Evolutionary conservation across 2,888 invertebrate species (phyloP), one percentile per base, ranked within the genome.

Genomic region (Cryptus armator): DNA sequence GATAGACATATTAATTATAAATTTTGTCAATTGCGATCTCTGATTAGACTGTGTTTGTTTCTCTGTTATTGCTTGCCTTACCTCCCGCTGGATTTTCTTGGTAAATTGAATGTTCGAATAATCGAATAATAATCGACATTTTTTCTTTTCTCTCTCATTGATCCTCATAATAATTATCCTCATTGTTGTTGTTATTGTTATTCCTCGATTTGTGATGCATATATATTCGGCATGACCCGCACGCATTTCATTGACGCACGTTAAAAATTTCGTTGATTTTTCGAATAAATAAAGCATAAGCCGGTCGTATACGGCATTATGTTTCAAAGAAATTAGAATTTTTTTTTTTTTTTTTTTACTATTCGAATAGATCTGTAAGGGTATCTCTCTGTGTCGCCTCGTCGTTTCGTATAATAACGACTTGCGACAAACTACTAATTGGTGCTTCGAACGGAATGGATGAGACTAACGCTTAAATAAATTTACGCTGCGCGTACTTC

Each of bases 11-110:
- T 56, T 48, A 16, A 64, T 48, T 32, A 46, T 12, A 16, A 12
- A 51, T 51, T 71, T 87, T 87, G 87, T 82, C 85, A 90, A 89
- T 88, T 91, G 89, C 88, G 86, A 91, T 91, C 89, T 92, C 90
- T 92, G 92, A 93, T 87, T 90, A 91, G 91, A 92, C 89, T 91
- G 90, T 92, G 91, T 93, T 93, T 92, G 90, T 93, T 93, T 93
- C 90, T 93, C 93, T 93, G 93, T 93, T 93, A 92, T 93, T 93
- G 93, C 93, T 93, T 93, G 91, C 93, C 93, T 92, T 91, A 92
- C 91, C 90, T 93, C 91, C 92, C 92, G 92, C 92, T 93, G 93
- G 93, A 93, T 93, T 93, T 93, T 93, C 91, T 93, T 93, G 93
- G 93, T 93, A 93, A 93, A 93, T 93, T 93, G 91, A 93, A 92